phyloP scores from a whole-genome alignment of 2,888 invertebrate genomes.

The Myopa tessellatipennis region DNA sequence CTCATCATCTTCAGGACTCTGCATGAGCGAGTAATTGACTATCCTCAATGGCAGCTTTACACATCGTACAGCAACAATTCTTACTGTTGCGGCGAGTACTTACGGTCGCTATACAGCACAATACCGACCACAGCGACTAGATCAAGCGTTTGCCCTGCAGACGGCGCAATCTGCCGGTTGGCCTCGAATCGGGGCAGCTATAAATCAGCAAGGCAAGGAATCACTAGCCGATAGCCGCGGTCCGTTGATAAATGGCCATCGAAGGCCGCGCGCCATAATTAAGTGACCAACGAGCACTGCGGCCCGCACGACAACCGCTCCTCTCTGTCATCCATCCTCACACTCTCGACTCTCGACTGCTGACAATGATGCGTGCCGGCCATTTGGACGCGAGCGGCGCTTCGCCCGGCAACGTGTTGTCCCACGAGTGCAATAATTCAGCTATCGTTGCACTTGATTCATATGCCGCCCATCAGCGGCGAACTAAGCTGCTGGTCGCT shows the following conservation, averaged over 20 bases:
- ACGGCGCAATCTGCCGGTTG: neutral
- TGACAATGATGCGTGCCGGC: neutral
- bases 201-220: slow-evolving; percentile 34
- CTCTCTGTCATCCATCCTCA: slow-evolving; percentile 19
- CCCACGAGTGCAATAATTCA: slow-evolving; percentile 56
- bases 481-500: too few relatives aligned
- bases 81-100: neutral
- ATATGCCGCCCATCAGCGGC: neutral
- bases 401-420: neutral
- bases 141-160: slow-evolving; percentile 10
- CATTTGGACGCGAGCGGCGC: slow-evolving; percentile 36
- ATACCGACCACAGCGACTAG: neutral
- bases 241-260: slow-evolving; percentile 10
- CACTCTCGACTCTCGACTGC: neutral
- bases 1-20: neutral
- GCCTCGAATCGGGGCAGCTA: slow-evolving; percentile 29
- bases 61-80: too few relatives aligned
- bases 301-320: slow-evolving; percentile 18
- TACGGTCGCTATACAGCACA: neutral
- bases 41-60: too few relatives aligned
- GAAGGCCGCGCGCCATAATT: slow-evolving; percentile 19
- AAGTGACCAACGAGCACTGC: slow-evolving; percentile 20
- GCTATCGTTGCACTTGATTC: slow-evolving; percentile 41
- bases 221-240: slow-evolving; percentile 22
- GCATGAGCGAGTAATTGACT: too few relatives aligned